Evolutionary conservation across 2,797 vertebrate species (phyloP), one percentile per base, ranked within the genome.

Genomic region (Poecilia wingei): DNA sequence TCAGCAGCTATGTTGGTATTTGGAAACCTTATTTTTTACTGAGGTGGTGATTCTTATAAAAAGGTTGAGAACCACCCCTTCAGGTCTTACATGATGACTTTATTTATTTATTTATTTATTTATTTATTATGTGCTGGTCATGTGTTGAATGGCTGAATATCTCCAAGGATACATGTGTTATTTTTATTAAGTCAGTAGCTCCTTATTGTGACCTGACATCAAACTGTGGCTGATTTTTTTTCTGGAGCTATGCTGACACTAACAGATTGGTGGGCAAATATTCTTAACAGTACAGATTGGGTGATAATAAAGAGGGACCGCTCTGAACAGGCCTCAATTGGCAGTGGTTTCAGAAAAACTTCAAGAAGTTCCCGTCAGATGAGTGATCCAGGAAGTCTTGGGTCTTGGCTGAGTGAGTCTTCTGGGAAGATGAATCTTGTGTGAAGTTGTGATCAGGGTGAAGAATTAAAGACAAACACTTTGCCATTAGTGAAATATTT

Each of bases 221-320:
- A 39, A 74, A 77, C 59, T 83, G 74, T 75, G 71, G 75, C 69
- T 72, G 33, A 76, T 69, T 18, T 82, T 74, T 82, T 74, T 59
- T n/a, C n/a, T 7, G 64, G 85, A 75, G 79, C 70, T 84, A 77
- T 53, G 49, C 69, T 89, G 79, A 90, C 83, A 87, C 76, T 68
- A 84, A 82, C 91, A 93, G 93, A 93, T 93, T 93, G 91, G 77
- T 86, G 86, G 91, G 91, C 89, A 92, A 77, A 81, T 78, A 77
- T 70, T 87, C 76, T 80, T 92, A 83, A 85, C 91, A 92, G 85
- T 91, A 91, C 91, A 93, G 93, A 93, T 87, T 90, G 92, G 90
- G 90, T 89, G 93, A 91, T 91, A 92, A 91, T 91, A 92, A 92
- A 7, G 85, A 90, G 86, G 66, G 88, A 72, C 77, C 76, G 81